A percentile compares a stretch with the other conserved stretches of the same genome.
These are phyloP conservation scores for Lepidurus apus DNA, from an alignment of 1,140 invertebrate genomes.

Conservation along the genomic window DNA sequence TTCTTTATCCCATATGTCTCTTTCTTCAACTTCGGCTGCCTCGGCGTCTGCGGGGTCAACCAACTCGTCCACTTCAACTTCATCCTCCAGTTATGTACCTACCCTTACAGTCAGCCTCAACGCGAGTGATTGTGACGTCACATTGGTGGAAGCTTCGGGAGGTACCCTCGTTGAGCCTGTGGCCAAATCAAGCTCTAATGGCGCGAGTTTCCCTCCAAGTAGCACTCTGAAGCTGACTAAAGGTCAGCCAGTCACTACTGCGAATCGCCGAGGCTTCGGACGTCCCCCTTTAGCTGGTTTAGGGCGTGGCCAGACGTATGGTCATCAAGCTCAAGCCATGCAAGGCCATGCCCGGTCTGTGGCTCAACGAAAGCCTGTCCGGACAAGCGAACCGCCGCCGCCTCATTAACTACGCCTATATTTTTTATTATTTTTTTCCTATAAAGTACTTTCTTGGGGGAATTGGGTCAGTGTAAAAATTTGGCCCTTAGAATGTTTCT, in stretches of 20 bases:
- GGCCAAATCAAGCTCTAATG: background rate
- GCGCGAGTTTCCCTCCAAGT: background rate
- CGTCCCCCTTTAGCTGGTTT: background rate
- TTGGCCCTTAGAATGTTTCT: background rate
- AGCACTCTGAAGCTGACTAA: background rate
- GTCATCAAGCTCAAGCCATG: background rate
- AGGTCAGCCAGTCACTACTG: background rate
- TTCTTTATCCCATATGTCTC: background rate
- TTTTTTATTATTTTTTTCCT: background rate
- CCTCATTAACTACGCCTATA: background rate
- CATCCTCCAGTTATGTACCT: background rate
- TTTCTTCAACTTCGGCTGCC: background rate
- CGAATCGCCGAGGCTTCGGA: background rate
- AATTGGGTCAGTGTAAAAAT: background rate
- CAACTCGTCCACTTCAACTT: background rate
- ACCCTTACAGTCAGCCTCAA: background rate
- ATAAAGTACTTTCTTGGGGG: background rate
- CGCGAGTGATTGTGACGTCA: background rate
- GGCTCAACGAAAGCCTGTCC: background rate
- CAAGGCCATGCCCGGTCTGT: background rate
- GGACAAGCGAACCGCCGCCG: background rate
- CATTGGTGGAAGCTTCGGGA: background rate
- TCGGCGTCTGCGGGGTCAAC: background rate
- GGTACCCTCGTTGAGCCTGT: background rate
- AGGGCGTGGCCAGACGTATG: background rate